Evolutionary conservation across 2,888 invertebrate species (phyloP).

Genomic region (Hemistola chrysoprasaria): DNA sequence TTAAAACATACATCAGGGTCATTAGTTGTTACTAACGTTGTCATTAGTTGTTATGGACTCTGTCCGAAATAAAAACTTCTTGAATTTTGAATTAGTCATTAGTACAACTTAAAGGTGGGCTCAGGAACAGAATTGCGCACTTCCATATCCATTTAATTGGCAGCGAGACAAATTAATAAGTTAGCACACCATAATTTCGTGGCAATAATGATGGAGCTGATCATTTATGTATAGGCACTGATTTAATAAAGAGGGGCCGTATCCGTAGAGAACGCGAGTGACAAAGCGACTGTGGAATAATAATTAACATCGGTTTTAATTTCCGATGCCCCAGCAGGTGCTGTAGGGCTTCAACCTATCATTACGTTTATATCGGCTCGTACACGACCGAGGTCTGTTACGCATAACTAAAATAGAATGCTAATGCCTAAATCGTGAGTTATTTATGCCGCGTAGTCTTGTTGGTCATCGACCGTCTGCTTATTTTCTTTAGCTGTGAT

Average conservation of each 20-base stretch:
- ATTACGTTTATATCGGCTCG: conserved; percentile 42
- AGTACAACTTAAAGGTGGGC: no score
- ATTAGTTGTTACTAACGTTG: no score
- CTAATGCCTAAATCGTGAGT: conserved; percentile 25
- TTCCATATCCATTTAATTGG: no score
- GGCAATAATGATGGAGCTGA: background rate
- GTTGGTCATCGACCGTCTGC: conserved; percentile 41
- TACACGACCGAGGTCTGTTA: conserved; percentile 39
- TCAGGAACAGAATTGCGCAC: no score
- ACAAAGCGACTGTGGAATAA: conserved; percentile 41
- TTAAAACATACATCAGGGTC: no score
- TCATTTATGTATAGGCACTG: conserved; percentile 2
- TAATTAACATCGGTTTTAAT: conserved; percentile 48
- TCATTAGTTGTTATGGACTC: no score
- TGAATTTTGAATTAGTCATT: no score
- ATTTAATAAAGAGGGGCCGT: conserved; percentile 16
- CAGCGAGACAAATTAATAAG: conserved; percentile 28
- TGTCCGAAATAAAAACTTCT: no score
- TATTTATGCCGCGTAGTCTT: conserved; percentile 16
- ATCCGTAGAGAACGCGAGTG: conserved; percentile 19
- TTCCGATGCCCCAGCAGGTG: conserved; percentile 46
- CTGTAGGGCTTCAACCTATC: conserved; percentile 34
- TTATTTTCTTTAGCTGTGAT: conserved; percentile 23
- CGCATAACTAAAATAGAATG: conserved; percentile 41
- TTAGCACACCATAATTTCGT: conserved; percentile 1